A percentile compares a stretch with the other conserved stretches of the same genome.
Conservation (phyloP, 2,113 vertebrate species). For the Cyprinodon brontotheroides region DNA sequence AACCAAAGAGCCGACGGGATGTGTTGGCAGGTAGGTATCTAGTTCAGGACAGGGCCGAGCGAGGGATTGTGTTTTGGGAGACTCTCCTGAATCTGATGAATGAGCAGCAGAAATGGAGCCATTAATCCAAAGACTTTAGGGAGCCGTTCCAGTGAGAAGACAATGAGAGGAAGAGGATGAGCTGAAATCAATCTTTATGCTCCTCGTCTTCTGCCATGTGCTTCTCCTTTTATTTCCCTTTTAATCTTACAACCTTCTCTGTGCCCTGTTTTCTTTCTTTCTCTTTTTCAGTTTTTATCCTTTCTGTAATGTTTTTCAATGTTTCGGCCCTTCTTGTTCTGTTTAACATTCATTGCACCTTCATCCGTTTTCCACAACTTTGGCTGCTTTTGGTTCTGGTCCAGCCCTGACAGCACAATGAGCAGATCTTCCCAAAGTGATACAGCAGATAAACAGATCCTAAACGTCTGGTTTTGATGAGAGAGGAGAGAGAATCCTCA, state of each 20-base stretch:
- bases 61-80: slow-evolving; percentile 64
- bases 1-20: slow-evolving; percentile 51
- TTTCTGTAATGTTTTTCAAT: too few species aligned
- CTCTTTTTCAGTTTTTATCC: too few species aligned
- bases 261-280: background rate
- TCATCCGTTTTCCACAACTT: too few species aligned
- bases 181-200: slow-evolving; percentile 78
- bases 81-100: slow-evolving; percentile 64
- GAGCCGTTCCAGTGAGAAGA: slow-evolving; percentile 49
- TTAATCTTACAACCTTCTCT: slow-evolving; percentile 18
- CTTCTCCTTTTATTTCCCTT: slow-evolving; percentile 18
- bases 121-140: slow-evolving; percentile 72
- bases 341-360: too few species aligned
- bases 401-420: too few species aligned
- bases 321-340: too few species aligned
- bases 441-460: too few species aligned
- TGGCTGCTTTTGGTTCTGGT: background rate
- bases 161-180: slow-evolving; percentile 55
- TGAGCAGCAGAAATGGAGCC: slow-evolving; percentile 63
- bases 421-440: too few species aligned
- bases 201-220: slow-evolving; percentile 24
- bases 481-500: too few species aligned
- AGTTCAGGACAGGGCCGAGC: slow-evolving; percentile 45
- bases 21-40: slow-evolving; percentile 60
- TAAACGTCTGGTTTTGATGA: too few species aligned